These are phyloP conservation scores for Melolontha melolontha DNA, from an alignment of 2,888 invertebrate genomes.

Conservation along the genomic window DNA sequence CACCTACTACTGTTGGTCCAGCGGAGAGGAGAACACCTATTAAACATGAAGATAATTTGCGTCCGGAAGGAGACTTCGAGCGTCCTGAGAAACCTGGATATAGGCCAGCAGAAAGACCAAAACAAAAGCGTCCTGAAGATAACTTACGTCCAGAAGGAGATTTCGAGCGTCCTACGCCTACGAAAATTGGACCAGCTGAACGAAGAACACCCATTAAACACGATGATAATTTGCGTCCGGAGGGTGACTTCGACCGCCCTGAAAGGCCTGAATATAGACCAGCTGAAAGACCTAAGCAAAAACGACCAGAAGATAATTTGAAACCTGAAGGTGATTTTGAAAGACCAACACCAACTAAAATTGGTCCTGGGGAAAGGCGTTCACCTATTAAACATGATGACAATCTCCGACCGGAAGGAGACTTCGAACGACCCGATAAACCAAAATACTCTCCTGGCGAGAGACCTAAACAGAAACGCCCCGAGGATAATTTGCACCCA, in stretches of 20 bases:
- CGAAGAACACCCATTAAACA: conserved; percentile 62
- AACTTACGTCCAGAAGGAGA: conserved; percentile 63
- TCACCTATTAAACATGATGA: conserved; percentile 61
- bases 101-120: conserved; percentile 61
- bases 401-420: conserved; percentile 62
- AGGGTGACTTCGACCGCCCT: conserved; percentile 68
- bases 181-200: conserved; percentile 59
- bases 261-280: conserved; percentile 54
- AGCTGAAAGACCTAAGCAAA: conserved; percentile 64
- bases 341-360: conserved; percentile 55
- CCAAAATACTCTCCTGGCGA: conserved; percentile 62
- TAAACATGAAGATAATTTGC: conserved; percentile 67
- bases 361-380: conserved; percentile 59
- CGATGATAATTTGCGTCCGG: conserved; percentile 67
- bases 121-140: conserved; percentile 65
- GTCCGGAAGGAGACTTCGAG: conserved; percentile 69
- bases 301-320: conserved; percentile 67
- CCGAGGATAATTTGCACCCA: conserved; percentile 64
- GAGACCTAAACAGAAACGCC: conserved; percentile 64
- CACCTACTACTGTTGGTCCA: conserved; percentile 62
- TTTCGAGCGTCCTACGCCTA: conserved; percentile 66
- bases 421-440: conserved; percentile 64
- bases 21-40: conserved; percentile 58
- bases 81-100: conserved; percentile 59
- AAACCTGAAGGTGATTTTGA: conserved; percentile 66